Conservation (phyloP, 2,888 invertebrate genomes). For the Sphaeridia pumilis region DNA sequence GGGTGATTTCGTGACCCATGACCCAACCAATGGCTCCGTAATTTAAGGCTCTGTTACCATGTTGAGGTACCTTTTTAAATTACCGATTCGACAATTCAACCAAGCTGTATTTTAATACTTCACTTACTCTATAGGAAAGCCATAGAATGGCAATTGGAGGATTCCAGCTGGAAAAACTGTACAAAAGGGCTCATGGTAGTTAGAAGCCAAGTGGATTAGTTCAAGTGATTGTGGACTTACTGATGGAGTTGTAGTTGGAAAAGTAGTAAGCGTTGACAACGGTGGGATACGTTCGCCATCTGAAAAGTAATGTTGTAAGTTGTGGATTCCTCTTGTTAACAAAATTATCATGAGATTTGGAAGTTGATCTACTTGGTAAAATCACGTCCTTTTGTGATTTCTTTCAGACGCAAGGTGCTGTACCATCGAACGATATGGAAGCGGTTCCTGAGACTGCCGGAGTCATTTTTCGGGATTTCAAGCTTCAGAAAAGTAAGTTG, state of each 20-base stretch:
- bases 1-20: conserved; percentile 44
- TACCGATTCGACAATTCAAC: neutral
- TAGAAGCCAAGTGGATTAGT: neutral
- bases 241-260: conserved; percentile 72
- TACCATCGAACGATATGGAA: conserved; percentile 21
- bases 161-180: conserved; percentile 71
- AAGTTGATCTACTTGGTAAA: conserved; percentile 11
- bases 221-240: conserved; percentile 45
- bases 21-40: conserved; percentile 37
- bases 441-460: conserved; percentile 22
- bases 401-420: conserved; percentile 20
- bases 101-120: neutral
- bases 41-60: conserved; percentile 24
- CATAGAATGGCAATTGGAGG: conserved; percentile 72
- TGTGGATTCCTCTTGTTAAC: neutral
- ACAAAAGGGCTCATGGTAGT: no score
- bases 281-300: conserved; percentile 47
- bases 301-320: conserved; percentile 12
- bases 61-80: neutral
- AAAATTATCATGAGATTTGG: conserved; percentile 3
- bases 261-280: conserved; percentile 79
- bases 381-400: conserved; percentile 18
- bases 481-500: neutral
- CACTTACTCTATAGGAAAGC: conserved; percentile 39
- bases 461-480: conserved; percentile 6